phyloP scores from a whole-genome alignment of 2,888 invertebrate species.

The Meloe dianella region DNA sequence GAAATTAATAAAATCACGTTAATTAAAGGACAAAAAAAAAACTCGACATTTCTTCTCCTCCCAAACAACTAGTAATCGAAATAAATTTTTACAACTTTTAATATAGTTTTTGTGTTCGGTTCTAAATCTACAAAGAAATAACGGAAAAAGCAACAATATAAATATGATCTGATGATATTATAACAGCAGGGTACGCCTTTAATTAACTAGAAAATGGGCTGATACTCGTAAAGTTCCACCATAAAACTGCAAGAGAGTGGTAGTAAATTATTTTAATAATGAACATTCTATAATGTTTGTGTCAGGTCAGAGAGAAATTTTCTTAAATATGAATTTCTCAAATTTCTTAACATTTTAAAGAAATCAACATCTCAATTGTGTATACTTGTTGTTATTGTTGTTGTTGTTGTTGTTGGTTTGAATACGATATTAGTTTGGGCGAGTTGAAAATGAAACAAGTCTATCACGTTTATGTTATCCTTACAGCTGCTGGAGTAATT shows the following conservation, averaged over 20 bases:
- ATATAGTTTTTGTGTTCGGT: background rate
- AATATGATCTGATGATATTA: background rate
- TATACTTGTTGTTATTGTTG: background rate
- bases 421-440: conserved; percentile 2
- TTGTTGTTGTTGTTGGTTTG: background rate
- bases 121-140: background rate
- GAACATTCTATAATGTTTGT: background rate
- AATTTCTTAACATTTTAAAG: background rate
- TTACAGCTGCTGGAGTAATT: conserved; percentile 49
- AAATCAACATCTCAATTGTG: background rate
- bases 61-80: background rate
- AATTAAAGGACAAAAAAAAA: background rate
- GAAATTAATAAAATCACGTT: background rate
- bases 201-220: conserved; percentile 2
- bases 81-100: conserved; percentile 10
- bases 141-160: background rate
- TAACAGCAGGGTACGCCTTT: background rate
- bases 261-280: conserved; percentile 17
- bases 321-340: background rate
- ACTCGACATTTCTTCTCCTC: background rate
- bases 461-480: conserved; percentile 41
- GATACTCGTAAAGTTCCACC: conserved; percentile 10
- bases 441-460: conserved; percentile 38
- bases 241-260: background rate
- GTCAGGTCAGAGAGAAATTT: background rate